These are phyloP conservation scores for Araneus ventricosus DNA, from an alignment of 1,140 invertebrate genomes.

Conservation along the genomic window DNA sequence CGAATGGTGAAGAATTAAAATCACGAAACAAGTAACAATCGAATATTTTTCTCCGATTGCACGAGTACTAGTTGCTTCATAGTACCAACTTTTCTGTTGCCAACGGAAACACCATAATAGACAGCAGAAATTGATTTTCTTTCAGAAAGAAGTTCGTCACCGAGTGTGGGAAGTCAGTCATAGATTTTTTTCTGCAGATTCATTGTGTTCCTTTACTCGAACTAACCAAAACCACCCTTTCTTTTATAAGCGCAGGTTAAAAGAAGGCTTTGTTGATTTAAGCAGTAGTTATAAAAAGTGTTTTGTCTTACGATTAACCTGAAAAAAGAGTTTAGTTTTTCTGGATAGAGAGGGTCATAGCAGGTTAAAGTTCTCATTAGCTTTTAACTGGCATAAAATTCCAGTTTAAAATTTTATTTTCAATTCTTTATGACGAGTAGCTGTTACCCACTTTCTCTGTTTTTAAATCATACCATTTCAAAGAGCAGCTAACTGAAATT, in stretches of 20 bases:
- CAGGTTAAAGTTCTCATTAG: no score
- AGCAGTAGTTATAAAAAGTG: no score
- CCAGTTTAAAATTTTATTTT: no score
- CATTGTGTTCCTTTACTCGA: not conserved
- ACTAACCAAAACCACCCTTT: not conserved
- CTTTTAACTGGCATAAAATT: no score
- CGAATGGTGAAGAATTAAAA: constrained; percentile 25
- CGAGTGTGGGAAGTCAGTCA: not conserved
- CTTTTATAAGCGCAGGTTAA: not conserved
- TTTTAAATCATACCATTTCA: no score
- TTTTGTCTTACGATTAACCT: no score
- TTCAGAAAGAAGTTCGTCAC: not conserved
- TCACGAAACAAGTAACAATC: constrained; percentile 49
- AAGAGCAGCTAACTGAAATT: no score
- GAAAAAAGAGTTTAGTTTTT: no score
- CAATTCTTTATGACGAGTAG: no score
- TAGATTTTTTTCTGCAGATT: not conserved
- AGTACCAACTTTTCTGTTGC: not conserved
- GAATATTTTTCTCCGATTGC: constrained; percentile 26
- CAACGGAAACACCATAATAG: not conserved
- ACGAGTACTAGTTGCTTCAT: constrained; percentile 7
- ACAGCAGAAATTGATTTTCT: not conserved
- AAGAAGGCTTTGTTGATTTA: not conserved
- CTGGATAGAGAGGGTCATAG: no score
- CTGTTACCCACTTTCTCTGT: no score